phyloP scores from a whole-genome alignment of 92 coral and sea anemone species.

The Palythoa grandis region DNA sequence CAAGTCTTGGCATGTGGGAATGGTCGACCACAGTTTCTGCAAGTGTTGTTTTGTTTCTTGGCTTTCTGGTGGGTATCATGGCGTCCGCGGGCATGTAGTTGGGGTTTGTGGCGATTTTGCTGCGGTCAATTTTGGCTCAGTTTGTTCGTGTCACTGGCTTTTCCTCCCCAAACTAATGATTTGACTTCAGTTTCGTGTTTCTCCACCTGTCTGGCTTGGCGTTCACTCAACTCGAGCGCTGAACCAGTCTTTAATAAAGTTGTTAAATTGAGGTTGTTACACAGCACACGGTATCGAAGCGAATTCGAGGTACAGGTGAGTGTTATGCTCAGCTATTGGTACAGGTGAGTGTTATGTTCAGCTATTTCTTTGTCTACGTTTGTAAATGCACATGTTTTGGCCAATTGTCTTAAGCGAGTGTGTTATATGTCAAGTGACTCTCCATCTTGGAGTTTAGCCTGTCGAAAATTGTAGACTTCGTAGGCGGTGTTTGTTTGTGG shows the following conservation, averaged over 20 bases:
- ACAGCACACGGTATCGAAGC: conserved; percentile 31
- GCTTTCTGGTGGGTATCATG: conserved; percentile 4
- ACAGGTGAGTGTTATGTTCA: conserved; percentile 33
- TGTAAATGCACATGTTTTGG: conserved; percentile 43
- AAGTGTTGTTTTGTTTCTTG: conserved; percentile 1
- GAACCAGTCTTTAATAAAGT: conserved; percentile 22
- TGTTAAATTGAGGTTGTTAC: conserved; percentile 9
- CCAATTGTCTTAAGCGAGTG: conserved; percentile 46
- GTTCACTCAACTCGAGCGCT: conserved; percentile 40
- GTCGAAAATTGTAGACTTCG: conserved; percentile 43
- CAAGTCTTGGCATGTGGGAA: conserved; percentile 27
- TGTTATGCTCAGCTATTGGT: conserved; percentile 21
- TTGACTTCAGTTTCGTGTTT: conserved; percentile 34
- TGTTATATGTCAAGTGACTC: conserved; percentile 37
- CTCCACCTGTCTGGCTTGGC: conserved; percentile 34
- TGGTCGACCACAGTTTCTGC: conserved; percentile 26
- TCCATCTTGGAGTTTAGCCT: conserved; percentile 37
- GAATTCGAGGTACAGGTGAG: conserved; percentile 26
- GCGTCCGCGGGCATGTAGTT: not conserved
- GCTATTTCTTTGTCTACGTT: conserved; percentile 39
- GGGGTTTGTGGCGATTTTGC: conserved; percentile 20
- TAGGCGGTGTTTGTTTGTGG: conserved; percentile 47
- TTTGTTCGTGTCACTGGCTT: not conserved
- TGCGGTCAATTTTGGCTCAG: conserved; percentile 3
- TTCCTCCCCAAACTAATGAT: conserved; percentile 1